These are phyloP conservation scores for Bos taurus DNA, from an alignment of 2,113 vertebrate species.

Conservation along the genomic window ARS-UCD2.0 NC_037347.1:9236001-9236500, in stretches of 20 bases:
- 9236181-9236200: neutral
- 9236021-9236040: neutral
- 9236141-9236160: constrained; percentile 9
- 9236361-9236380: neutral
- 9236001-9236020: neutral
- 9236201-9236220: constrained; percentile 45
- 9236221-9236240: constrained; percentile 50
- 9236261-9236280: neutral
- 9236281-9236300: neutral
- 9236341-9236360: neutral
- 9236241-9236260: neutral
- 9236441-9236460: neutral
- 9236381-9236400: neutral
- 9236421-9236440: neutral
- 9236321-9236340: neutral
- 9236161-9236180: neutral
- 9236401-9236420: neutral
- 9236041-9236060: neutral
- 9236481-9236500: neutral
- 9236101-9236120: constrained; percentile 21
- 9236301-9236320: neutral
- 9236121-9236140: neutral
- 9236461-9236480: neutral
- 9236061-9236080: neutral
- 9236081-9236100: neutral